Evolutionary conservation across 2,797 vertebrate species (phyloP), one percentile per base, ranked within the genome.

Genomic region (Urosaurus nigricauda): DNA sequence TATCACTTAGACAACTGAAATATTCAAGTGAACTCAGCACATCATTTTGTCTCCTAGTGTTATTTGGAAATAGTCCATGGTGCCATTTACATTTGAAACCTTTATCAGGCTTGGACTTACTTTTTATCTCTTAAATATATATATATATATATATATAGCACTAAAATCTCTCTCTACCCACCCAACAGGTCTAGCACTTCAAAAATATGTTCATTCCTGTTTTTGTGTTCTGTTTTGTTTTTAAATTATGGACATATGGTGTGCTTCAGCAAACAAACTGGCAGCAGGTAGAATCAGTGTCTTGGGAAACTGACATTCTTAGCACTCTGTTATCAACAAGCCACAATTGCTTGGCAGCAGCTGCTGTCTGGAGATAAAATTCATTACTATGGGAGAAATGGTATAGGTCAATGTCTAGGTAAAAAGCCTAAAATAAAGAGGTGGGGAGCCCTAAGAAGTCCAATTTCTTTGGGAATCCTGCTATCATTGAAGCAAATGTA

Each of bases 241-340:
- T 60, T 13, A 60, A 60, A 83, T 75, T 82, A 77, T 83, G 58
- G 47, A 47, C 47, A 58, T 78, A 60, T 84, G 32, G n/a, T 85
- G 47, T 63, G 14, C 60, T 89, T 84, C 79, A 73, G 80, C 21
- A 85, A 80, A 40, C 43, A 80, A 89, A 89, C 80, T 51, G n/a
- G 32, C 77, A 29, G 56, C 53, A 89, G 19, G 68, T 82, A 83
- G 51, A 87, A 29, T 71, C 56, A 89, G 26, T 47, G n/a, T 71
- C 37, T 73, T 73, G 68, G 78, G 86, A 87, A 81, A 56, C n/a
- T 43, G 86, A 58, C 78, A 51, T 79, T 85, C 32, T 51, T 71
- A n/a, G 77, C 5, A 63, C 19, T 60, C n/a, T 80, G 51, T 80
- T 85, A 85, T 26, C 88, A 79, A 32, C 29, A 51, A 63, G 40